These are phyloP conservation scores for Danio albolineatus DNA, from an alignment of 2,797 vertebrate species.

Conservation along the genomic window DNA sequence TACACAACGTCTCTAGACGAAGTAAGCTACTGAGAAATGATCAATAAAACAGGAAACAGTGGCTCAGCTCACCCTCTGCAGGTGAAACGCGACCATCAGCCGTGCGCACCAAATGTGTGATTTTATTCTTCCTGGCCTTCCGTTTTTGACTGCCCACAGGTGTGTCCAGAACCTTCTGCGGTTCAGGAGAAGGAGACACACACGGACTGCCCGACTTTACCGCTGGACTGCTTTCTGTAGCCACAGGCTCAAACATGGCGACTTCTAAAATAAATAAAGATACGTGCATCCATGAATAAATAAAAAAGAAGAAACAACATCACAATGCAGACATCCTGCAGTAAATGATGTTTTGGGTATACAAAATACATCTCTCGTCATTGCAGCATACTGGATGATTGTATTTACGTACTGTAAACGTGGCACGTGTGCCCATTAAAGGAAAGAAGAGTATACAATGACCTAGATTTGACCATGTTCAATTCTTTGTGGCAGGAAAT, in stretches of 20 bases:
- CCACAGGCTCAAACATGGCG: slow-evolving; percentile 31
- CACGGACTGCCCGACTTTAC: slow-evolving; percentile 79
- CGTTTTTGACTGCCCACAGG: slow-evolving; percentile 98
- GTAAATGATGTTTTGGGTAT: not conserved
- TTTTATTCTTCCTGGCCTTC: slow-evolving; percentile 98
- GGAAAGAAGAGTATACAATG: slow-evolving; percentile 17
- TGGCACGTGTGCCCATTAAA: not conserved
- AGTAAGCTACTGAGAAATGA: not conserved
- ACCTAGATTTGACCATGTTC: slow-evolving; percentile 45
- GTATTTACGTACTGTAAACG: slow-evolving; percentile 2
- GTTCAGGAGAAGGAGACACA: slow-evolving; percentile 81
- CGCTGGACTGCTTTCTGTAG: slow-evolving; percentile 22
- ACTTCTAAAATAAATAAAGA: slow-evolving; percentile 36
- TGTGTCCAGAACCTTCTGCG: slow-evolving; percentile 85
- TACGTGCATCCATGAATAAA: not conserved
- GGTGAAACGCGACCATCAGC: slow-evolving; percentile 92
- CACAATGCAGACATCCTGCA: not conserved
- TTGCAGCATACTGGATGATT: not conserved
- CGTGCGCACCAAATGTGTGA: slow-evolving; percentile 95
- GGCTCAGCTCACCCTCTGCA: slow-evolving; percentile 80
- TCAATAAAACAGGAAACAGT: not conserved
- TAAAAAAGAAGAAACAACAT: too few relatives aligned
- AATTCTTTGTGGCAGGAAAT: slow-evolving; percentile 41
- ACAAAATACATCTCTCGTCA: not conserved
- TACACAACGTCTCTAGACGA: not conserved